These are phyloP conservation scores for Salvelinus namaycush DNA, from an alignment of 2,113 vertebrate genomes.

Conservation along the genomic window DNA sequence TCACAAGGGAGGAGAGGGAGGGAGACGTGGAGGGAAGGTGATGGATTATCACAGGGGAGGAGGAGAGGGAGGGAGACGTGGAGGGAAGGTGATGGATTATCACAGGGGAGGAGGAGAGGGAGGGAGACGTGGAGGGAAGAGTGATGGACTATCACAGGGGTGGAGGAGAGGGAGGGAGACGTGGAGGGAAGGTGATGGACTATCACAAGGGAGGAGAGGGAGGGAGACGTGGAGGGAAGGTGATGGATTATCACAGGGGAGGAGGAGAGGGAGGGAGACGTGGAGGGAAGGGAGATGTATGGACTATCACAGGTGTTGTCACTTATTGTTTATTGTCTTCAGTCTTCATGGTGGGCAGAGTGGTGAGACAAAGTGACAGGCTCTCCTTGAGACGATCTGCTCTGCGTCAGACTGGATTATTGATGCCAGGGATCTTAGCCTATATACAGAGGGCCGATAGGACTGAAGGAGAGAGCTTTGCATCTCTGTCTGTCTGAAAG, in stretches of 20 bases:
- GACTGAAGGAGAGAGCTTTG: slow-evolving; percentile 50
- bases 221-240: neutral
- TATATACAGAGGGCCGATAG: neutral
- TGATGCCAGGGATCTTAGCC: slow-evolving; percentile 46
- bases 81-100: too few relatives aligned
- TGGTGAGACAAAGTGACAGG: slow-evolving; percentile 51
- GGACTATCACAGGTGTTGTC: slow-evolving; percentile 66
- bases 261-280: slow-evolving; percentile 30
- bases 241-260: slow-evolving; percentile 9
- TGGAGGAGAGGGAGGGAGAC: slow-evolving; percentile 3
- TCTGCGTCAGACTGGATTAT: slow-evolving; percentile 67
- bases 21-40: slow-evolving; percentile 20
- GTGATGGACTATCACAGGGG: neutral
- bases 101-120: slow-evolving; percentile 50
- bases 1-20: slow-evolving; percentile 44
- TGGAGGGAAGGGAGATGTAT: slow-evolving; percentile 42
- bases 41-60: slow-evolving; percentile 31
- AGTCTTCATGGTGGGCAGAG: slow-evolving; percentile 50
- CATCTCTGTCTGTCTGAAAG: neutral
- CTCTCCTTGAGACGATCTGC: slow-evolving; percentile 70
- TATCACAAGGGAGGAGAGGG: neutral
- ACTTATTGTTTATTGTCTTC: slow-evolving; percentile 62
- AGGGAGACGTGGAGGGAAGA: neutral
- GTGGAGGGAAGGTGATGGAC: slow-evolving; percentile 1
- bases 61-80: slow-evolving; percentile 45